Percentiles rank a stretch among this genome's conserved stretches.
phyloP scores from a whole-genome alignment of 1,140 invertebrate genomes.

The Drosophila tristis region DNA sequence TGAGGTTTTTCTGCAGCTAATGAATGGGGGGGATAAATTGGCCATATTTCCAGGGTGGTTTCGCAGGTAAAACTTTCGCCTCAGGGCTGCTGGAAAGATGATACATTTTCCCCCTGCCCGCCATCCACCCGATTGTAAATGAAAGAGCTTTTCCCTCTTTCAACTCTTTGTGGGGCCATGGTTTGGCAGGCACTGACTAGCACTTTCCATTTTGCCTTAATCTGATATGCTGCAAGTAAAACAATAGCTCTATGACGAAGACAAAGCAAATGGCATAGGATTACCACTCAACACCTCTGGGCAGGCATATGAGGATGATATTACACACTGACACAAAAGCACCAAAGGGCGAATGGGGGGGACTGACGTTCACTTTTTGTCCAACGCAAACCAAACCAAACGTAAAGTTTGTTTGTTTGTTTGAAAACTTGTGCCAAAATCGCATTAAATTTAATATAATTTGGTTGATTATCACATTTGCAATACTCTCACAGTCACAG shows the following conservation, averaged over 20 bases:
- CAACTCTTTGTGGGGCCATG: background rate
- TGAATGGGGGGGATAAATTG: conserved; percentile 29
- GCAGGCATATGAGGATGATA: conserved; percentile 15
- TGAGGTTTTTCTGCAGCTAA: conserved; percentile 54
- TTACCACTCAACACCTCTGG: conserved; percentile 45
- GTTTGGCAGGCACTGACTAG: background rate
- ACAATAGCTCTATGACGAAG: conserved; percentile 17
- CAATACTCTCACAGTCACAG: conserved; percentile 17
- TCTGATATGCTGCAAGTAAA: conserved; percentile 3
- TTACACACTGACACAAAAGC: background rate
- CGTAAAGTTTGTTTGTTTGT: conserved; percentile 35
- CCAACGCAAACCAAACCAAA: background rate
- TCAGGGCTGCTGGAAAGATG: no score
- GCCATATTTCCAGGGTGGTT: background rate
- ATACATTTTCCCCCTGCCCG: no score
- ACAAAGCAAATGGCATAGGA: conserved; percentile 33
- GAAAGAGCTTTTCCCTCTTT: no score
- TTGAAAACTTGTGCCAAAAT: conserved; percentile 45
- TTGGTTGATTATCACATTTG: conserved; percentile 60
- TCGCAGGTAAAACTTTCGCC: no score
- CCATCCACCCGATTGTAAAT: no score
- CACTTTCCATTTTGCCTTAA: conserved; percentile 20
- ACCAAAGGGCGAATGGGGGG: background rate
- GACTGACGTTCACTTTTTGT: conserved; percentile 33
- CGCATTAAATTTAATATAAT: conserved; percentile 64